Conservation (phyloP, 1,140 invertebrate genomes). For the Bombus superbus region DNA sequence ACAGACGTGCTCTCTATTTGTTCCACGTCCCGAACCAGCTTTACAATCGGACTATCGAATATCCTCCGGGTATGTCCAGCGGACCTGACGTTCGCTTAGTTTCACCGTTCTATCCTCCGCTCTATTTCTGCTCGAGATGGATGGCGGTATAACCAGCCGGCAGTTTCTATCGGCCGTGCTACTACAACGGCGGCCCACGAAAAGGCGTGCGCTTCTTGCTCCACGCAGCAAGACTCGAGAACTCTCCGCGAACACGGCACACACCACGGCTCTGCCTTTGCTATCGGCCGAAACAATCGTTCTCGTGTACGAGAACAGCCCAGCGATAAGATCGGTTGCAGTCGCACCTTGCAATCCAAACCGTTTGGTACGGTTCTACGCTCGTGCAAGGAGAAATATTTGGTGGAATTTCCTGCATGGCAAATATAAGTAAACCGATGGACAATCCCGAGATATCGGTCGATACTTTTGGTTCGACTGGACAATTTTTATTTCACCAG, state of each 20-base stretch:
- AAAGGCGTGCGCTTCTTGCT: conserved; percentile 20
- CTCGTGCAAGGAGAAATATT: background rate
- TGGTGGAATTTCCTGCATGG: background rate
- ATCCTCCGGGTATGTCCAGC: conserved; percentile 58
- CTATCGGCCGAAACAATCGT: background rate
- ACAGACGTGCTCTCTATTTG: conserved; percentile 31
- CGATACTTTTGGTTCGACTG: background rate
- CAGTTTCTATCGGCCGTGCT: background rate
- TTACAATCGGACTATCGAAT: conserved; percentile 61
- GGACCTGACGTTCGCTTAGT: conserved; percentile 58
- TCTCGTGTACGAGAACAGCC: conserved; percentile 1
- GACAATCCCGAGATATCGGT: background rate
- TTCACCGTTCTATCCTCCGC: conserved; percentile 11
- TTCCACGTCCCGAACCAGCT: conserved; percentile 15
- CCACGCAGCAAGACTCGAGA: background rate
- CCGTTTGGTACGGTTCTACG: background rate
- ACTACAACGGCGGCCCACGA: background rate
- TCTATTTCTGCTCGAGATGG: conserved; percentile 48
- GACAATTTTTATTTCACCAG: background rate
- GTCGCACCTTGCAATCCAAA: background rate
- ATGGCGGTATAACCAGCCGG: conserved; percentile 6
- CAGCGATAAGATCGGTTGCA: conserved; percentile 18
- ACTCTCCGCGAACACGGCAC: background rate
- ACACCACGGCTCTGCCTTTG: background rate
- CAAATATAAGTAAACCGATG: background rate